Base-by-base conservation (phyloP, 2,113 vertebrate genomes). In the Narcine bancroftii region DNA sequence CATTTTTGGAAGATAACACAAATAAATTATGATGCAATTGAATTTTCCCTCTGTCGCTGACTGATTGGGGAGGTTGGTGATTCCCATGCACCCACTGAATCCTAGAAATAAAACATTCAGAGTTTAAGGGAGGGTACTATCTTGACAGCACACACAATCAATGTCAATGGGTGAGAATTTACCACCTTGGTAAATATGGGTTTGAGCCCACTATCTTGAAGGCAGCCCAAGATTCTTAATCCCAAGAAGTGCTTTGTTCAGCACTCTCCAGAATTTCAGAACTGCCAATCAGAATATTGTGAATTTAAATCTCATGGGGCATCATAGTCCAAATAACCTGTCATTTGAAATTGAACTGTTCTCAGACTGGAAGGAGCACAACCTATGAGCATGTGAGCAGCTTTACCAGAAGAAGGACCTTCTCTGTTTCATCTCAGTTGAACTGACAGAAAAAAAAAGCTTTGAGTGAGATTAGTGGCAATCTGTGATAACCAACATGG, bases 271-370 rank as follows among this genome's bases (percentile, higher is more conserved):
- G 50, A n/a, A n/a, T n/a, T 56, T 56, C 79, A 83, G 47, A 83
- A 83, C 79, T 83, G 79, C 79, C 79, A 83, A 83, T 83, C 79
- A 56, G 47, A 83, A 81, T 10, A 33, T 53, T 50, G 77, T 81
- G 77, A 50, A 33, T 81, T 81, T 53, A 45, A 83, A 29, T 83
- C 47, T 83, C 79, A 83, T 1, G 79, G 79, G 79, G 53, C 33
- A 33, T 53, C 47, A 53, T 11, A 33, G 47, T 83, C 79, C 53
- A 47, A 53, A 83, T 53, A 83, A 83, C 29, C 26, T 83, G 79
- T 53, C 47, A 13, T 83, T 83, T 50, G 79, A 83, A 53, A 56
- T n/a, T 83, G 24, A 33, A 2, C 26, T 83, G 79, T 53, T 83
- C 50, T 53, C 11, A 83, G 79, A 11, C 79, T n/a, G 33, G 47